A percentile compares a stretch with the other conserved stretches of the same genome.
Conservation (phyloP, 2,888 invertebrate species). For the Oithona nana region DNA sequence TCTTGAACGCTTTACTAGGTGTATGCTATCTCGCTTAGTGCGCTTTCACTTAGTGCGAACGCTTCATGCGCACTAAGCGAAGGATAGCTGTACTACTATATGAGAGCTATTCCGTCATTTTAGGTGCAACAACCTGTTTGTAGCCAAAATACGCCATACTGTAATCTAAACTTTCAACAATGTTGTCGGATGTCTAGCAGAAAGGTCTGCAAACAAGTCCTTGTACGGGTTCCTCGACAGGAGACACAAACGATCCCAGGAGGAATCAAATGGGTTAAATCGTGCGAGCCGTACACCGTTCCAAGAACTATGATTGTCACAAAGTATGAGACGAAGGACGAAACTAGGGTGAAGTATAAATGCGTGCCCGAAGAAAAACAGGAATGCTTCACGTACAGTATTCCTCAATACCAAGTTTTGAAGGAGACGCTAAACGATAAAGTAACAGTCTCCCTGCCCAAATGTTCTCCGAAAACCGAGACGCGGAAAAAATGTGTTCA, state of each 20-base stretch:
- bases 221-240: background rate
- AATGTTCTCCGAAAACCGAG: background rate
- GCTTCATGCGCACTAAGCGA: too few relatives aligned
- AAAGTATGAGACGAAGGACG: background rate
- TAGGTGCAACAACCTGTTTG: background rate
- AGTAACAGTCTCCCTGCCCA: background rate
- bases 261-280: background rate
- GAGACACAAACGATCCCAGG: background rate
- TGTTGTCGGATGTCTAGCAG: background rate
- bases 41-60: too few relatives aligned
- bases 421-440: background rate
- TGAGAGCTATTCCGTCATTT: too few relatives aligned
- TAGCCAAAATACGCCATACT: background rate
- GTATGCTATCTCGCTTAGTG: too few relatives aligned
- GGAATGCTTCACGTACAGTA: background rate
- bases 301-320: background rate
- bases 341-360: background rate
- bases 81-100: too few relatives aligned
- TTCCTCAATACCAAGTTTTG: background rate
- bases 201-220: background rate
- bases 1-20: too few relatives aligned
- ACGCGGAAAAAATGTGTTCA: background rate
- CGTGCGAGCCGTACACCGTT: background rate
- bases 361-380: background rate
- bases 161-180: background rate